Evolutionary conservation across 2,113 vertebrate genomes (phyloP).

Genomic region (Gavia stellata): DNA sequence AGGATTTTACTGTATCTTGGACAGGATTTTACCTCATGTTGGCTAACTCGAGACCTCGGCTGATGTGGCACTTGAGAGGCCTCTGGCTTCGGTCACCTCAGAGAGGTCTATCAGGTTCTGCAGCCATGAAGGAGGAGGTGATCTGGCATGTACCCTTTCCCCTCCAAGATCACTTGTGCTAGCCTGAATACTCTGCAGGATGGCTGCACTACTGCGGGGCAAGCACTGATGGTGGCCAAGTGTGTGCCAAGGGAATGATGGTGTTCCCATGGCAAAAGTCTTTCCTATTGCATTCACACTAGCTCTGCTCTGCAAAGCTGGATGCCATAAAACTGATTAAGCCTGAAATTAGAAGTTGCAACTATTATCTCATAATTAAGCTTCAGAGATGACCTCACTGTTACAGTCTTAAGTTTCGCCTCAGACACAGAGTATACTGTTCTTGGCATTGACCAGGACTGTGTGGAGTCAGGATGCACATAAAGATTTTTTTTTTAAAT

Average conservation of each 20-base stretch:
- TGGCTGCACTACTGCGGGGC: background rate
- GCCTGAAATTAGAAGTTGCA: conserved; percentile 20
- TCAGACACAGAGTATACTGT: background rate
- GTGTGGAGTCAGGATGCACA: background rate
- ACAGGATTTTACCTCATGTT: background rate
- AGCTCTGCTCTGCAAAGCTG: background rate
- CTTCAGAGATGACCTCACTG: background rate
- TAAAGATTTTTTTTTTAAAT: background rate
- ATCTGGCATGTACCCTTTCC: background rate
- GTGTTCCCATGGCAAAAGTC: background rate
- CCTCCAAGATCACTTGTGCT: background rate
- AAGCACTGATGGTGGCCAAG: background rate
- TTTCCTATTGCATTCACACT: background rate
- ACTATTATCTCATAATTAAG: background rate
- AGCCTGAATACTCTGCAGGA: background rate
- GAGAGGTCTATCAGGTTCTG: background rate
- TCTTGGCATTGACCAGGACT: background rate
- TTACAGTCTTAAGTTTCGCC: background rate
- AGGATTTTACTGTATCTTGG: background rate
- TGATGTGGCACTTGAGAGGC: background rate
- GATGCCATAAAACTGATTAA: conserved; percentile 11
- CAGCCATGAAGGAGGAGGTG: background rate
- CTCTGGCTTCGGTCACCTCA: background rate
- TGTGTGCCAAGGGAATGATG: background rate
- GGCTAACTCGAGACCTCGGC: background rate